Base-by-base conservation (phyloP, 2,113 vertebrate genomes). In the Xiphias gladius region DNA sequence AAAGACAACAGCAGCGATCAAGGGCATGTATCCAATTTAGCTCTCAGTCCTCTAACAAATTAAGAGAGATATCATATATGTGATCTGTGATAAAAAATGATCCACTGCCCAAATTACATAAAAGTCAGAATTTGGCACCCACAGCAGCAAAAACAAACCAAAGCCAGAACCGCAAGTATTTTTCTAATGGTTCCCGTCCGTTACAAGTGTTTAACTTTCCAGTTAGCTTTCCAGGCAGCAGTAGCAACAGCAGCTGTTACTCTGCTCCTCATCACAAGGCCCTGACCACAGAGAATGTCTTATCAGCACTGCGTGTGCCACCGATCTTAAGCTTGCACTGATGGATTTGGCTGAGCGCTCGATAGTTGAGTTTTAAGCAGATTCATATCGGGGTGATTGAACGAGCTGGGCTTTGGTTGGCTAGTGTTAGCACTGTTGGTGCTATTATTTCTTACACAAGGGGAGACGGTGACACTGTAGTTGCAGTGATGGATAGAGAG, bases 361-460 rank as follows among this genome's bases (percentile, higher is more conserved):
- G 24, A 85, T 20, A 76, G 69, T 57, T 54, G 81, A 73, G 78
- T 86, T 88, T 90, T 80, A 86, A 88, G 91, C 83, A 91, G 93
- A 94, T 94, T 76, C 68, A 62, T 94, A 94, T 94, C 93, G 3
- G 64, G 57, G 76, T 89, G 92, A 92, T 89, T 92, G 91, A 92
- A 80, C 7, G 86, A 79, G 82, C 79, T 5, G 69, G 80, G 89
- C 83, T 90, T 88, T 79, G 82, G 79, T 79, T 84, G 90, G 90
- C 86, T 32, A 5, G 61, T 43, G 82, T 63, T 74, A 77, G 82
- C 41, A 43, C 80, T 68, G 83, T 76, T 20, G 79, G 83, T 54
- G 72, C 76, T 84, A 86, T 88, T 89, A 85, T 86, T 91, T 87
- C 89, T 84, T 65, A 80, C 12, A n/a, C 72, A 19, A 30, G 61